A percentile compares a stretch with the other conserved stretches of the same genome.
These are phyloP conservation scores for Trichogramma dendrolimi DNA, from an alignment of 2,888 invertebrate genomes.

Conservation along the genomic window DNA sequence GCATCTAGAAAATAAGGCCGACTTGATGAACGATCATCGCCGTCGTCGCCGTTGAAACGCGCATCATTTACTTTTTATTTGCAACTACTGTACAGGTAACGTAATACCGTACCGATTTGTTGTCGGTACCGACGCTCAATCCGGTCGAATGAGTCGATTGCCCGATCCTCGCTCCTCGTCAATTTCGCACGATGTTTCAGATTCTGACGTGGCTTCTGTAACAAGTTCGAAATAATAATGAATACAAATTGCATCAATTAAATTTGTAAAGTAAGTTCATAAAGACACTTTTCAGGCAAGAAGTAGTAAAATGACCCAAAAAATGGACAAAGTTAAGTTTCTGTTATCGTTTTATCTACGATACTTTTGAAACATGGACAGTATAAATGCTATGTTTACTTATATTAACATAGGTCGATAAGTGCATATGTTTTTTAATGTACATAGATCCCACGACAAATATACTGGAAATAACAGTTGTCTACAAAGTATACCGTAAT, in stretches of 20 bases:
- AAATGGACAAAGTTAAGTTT: slow-evolving; percentile 25
- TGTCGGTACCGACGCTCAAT: slow-evolving; percentile 23
- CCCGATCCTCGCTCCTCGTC: slow-evolving; percentile 36
- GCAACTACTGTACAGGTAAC: too few species aligned
- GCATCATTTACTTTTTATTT: too few species aligned
- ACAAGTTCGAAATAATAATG: slow-evolving; percentile 28
- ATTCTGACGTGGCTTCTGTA: slow-evolving; percentile 38
- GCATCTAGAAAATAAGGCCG: neutral
- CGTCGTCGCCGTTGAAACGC: neutral
- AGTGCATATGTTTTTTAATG: too few species aligned
- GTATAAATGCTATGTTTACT: too few species aligned
- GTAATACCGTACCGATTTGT: neutral
- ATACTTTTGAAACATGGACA: too few species aligned
- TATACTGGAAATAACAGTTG: too few species aligned
- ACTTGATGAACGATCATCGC: neutral
- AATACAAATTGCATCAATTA: slow-evolving; percentile 8
- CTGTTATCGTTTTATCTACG: too few species aligned
- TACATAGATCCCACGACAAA: too few species aligned
- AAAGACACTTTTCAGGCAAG: neutral
- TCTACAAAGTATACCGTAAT: too few species aligned
- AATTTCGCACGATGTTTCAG: slow-evolving; percentile 35
- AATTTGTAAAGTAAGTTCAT: neutral
- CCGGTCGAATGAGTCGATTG: slow-evolving; percentile 32
- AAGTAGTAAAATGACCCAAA: slow-evolving; percentile 22
- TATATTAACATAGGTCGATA: too few species aligned